These are phyloP conservation scores for Elgaria multicarinata DNA, from an alignment of 2,113 vertebrate species.

Conservation along the genomic window DNA sequence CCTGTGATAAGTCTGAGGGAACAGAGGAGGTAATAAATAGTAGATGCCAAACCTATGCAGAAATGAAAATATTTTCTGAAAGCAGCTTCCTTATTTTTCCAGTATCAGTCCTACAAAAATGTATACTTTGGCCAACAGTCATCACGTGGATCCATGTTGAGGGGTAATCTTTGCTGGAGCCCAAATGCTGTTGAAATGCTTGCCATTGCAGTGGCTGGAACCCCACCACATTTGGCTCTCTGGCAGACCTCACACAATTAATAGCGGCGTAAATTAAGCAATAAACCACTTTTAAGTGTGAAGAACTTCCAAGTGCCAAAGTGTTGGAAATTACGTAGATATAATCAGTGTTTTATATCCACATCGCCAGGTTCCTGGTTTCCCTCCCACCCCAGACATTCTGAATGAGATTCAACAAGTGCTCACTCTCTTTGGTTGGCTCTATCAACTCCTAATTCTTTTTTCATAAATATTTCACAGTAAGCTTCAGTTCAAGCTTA, in stretches of 20 bases:
- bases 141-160: slow-evolving; percentile 19
- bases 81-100: slow-evolving; percentile 54
- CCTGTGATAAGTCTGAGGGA: slow-evolving; percentile 24
- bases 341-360: slow-evolving; percentile 5
- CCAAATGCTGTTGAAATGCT: slow-evolving; percentile 42
- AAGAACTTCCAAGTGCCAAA: background rate
- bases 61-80: slow-evolving; percentile 51
- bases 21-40: slow-evolving; percentile 46
- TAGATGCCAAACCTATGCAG: slow-evolving; percentile 52
- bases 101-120: slow-evolving; percentile 60
- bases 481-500: background rate
- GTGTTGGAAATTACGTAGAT: slow-evolving; percentile 18
- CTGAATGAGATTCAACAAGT: background rate
- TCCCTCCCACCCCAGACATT: background rate
- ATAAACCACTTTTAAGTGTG: background rate
- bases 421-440: background rate
- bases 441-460: background rate
- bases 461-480: background rate
- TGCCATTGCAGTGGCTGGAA: slow-evolving; percentile 27
- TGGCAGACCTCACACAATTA: slow-evolving; percentile 36
- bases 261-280: slow-evolving; percentile 47
- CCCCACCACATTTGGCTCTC: background rate
- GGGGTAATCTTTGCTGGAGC: slow-evolving; percentile 26
- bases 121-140: slow-evolving; percentile 49
- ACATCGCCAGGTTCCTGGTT: background rate